Evolutionary conservation across 64 coral and sea anemone species (phyloP).

Genomic region (Exaiptasia diaphana): DNA sequence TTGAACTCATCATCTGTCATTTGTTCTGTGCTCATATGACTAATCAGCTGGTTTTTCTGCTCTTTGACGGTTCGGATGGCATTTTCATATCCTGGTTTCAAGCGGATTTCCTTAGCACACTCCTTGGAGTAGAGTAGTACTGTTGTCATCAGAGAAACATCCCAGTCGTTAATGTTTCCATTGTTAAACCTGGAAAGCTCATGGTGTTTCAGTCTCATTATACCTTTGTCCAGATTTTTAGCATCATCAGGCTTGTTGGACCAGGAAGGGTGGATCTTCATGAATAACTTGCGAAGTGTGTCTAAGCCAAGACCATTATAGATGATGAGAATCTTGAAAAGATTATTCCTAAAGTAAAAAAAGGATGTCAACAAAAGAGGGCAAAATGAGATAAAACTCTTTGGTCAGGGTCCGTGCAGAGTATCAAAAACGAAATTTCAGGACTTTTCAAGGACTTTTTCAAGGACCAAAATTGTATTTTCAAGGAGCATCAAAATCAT

Average conservation of each 20-base stretch:
- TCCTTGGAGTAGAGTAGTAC: constrained; percentile 42
- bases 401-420: neutral
- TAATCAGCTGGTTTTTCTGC: constrained; percentile 48
- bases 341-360: constrained; percentile 38
- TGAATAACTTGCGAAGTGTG: constrained; percentile 42
- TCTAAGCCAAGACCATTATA: constrained; percentile 60
- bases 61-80: constrained; percentile 49
- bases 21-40: constrained; percentile 39
- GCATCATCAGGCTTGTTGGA: constrained; percentile 67
- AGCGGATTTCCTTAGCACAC: constrained; percentile 35
- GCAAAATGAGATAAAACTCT: too few species aligned
- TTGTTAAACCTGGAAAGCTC: constrained; percentile 12
- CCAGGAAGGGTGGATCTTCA: constrained; percentile 61
- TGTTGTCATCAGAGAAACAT: constrained; percentile 72
- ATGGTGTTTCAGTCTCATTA: constrained; percentile 37
- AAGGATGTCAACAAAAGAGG: neutral
- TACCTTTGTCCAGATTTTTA: constrained; percentile 23
- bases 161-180: constrained; percentile 73
- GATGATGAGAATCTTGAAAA: constrained; percentile 53
- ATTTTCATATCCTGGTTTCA: constrained; percentile 23
- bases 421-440: neutral
- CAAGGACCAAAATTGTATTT: neutral
- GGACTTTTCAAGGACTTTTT: neutral
- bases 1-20: constrained; percentile 67
- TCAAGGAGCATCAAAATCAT: neutral